Conservation (phyloP, 1,140 invertebrate species). For the Epicauta chinensis region DNA sequence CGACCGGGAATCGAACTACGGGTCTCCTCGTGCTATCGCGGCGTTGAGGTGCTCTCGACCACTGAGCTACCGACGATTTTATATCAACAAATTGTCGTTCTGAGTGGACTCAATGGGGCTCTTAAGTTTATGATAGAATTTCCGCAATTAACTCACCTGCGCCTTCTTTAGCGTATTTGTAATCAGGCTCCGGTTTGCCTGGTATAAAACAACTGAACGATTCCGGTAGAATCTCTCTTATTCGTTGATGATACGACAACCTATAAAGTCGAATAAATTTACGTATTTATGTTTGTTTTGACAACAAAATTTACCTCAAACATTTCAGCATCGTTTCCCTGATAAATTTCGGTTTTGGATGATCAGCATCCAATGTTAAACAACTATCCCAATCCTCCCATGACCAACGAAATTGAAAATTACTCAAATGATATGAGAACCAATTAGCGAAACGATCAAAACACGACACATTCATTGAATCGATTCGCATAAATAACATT, state of each 20-base stretch:
- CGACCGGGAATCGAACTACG: no score
- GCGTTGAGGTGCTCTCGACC: no score
- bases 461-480: slow-evolving; percentile 94
- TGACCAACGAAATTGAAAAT: slow-evolving; percentile 98
- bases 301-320: slow-evolving; percentile 76
- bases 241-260: slow-evolving; percentile 90
- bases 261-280: slow-evolving; percentile 48
- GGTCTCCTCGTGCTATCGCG: no score
- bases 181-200: slow-evolving; percentile 65
- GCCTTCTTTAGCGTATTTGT: slow-evolving; percentile 76
- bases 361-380: slow-evolving; percentile 76
- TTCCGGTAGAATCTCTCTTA: slow-evolving; percentile 87
- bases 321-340: slow-evolving; percentile 87
- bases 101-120: background rate
- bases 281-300: background rate
- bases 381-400: slow-evolving; percentile 95
- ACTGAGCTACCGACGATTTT: no score
- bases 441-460: slow-evolving; percentile 96
- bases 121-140: slow-evolving; percentile 13
- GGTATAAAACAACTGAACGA: slow-evolving; percentile 82
- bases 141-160: slow-evolving; percentile 56
- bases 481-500: slow-evolving; percentile 91
- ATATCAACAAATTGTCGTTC: no score
- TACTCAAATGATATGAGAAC: slow-evolving; percentile 99
- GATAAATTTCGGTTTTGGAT: slow-evolving; percentile 95